Base-by-base conservation (phyloP, 2,888 invertebrate genomes). In the Callyntrura sp. region DNA sequence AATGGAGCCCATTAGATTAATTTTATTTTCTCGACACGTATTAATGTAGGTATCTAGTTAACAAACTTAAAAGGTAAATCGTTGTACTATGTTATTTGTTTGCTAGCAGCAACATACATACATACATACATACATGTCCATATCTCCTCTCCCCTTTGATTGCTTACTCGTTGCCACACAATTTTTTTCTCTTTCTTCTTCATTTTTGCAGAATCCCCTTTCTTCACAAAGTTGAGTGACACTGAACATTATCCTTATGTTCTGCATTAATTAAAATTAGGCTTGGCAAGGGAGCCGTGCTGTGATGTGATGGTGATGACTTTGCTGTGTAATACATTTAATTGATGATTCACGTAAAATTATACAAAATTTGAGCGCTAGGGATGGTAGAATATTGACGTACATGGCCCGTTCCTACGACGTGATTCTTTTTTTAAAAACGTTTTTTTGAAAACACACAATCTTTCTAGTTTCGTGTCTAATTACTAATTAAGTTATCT, bases 181-280 rank as follows among this genome's bases (percentile, higher is more conserved):
- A n/a, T 55, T 3, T 43, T 4, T 48, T 11, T 17, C 35, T 35
- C 35, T 35, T 6, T 35, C 35, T 35, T 6, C 43, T 4, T 48
- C 17, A 8, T 78, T 55, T 78, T 55, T 78, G 78, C 78, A 55
- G 78, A 78, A 17, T 55, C 78, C 25, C 78, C 12, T 28, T 12
- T 51, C 76, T 78, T 78, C 78, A 9, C n/a, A 2, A 76, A 43
- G 43, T 28, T 45, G 60, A 81, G 62, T 81, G 81, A 81, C 81
- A 81, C 45, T 62, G 45, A 60, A 81, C 62, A 62, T 78, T 78
- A 55, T 78, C 35, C 9, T 57, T 60, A 62, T 23, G 62, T 62
- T 81, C 25, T 68, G 23, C 76, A 86, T 86, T 76, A 62, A 86
- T 86, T 86, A 86, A 86, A 86, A 68, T 65, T 86, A 86, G 65